Evolutionary conservation across 2,888 invertebrate species (phyloP), one percentile per base, ranked within the genome.

Genomic region (Pollenia labialis): DNA sequence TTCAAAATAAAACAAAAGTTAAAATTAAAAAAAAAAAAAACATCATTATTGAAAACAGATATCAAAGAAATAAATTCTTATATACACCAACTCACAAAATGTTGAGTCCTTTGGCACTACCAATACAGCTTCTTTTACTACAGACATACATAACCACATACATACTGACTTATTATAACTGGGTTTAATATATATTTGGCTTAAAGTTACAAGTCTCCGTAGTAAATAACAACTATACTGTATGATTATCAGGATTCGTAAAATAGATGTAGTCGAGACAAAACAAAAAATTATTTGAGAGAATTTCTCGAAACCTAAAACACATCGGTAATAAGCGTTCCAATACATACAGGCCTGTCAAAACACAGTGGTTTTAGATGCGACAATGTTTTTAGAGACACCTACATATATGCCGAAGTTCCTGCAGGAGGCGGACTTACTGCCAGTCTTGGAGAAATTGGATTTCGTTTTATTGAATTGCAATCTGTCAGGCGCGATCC

Each of bases 11-110:
- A 79, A 48, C 46, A 60, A 50, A 68, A 83, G 60, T 23, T 40
- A 42, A 76, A 48, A 11, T 1, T 14, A 50, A 52, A 68, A 52
- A 50, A 52, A 68, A 52, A 58, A 72, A 64, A 68, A 40, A 16
- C 42, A 76, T 81, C 72, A 76, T 84, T 81, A 84, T 83, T 84
- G 76, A 83, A 87, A 87, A 81, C 77, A 77, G 58, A 84, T 81
- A 79, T 77, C 58, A 76, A 81, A 81, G 62, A 68, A 77, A 75
- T 74, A 58, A 66, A 68, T 40, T n/a, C 56, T 40, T 12, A 23
- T 9, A 48, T 44, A 66, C 18, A 69, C 16, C 60, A 40, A 52
- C 40, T 32, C 50, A 72, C n/a, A 66, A 40, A 58, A 60, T 42
- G n/a, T 77, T 46, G 56, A 77, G 66, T 84, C 81, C 87, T 84